A percentile compares a stretch with the other conserved stretches of the same genome.
These are phyloP conservation scores for Choloepus hoffmanni DNA, from an alignment of 2,113 vertebrate genomes.

Conservation along the genomic window DNA sequence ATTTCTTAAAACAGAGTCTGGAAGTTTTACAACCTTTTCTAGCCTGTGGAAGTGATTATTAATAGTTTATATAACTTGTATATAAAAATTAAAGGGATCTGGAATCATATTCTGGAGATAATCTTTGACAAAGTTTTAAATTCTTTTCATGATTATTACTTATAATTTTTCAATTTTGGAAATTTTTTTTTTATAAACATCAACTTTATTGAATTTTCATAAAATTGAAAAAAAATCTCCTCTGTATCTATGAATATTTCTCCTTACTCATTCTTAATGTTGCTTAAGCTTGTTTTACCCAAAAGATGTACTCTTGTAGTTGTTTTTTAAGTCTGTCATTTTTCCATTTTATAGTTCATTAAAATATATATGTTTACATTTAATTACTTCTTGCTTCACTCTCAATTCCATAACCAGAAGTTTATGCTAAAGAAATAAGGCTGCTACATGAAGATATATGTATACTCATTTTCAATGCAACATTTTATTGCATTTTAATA, in stretches of 20 bases:
- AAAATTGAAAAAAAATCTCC: slow-evolving; percentile 20
- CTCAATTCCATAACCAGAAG: slow-evolving; percentile 24
- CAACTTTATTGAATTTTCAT: slow-evolving; percentile 28
- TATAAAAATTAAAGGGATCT: slow-evolving; percentile 5
- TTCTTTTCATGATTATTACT: slow-evolving; percentile 12
- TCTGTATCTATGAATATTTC: not conserved
- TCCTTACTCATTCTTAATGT: not conserved
- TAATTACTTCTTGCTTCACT: not conserved
- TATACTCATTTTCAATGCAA: not conserved
- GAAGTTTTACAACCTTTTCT: not conserved
- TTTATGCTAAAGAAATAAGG: not conserved
- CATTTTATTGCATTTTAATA: not conserved
- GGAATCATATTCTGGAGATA: slow-evolving; percentile 16
- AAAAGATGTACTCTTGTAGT: not conserved
- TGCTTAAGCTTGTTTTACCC: not conserved
- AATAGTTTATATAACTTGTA: slow-evolving; percentile 25
- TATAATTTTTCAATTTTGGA: slow-evolving; percentile 2
- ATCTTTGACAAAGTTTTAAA: not conserved
- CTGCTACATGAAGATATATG: not conserved
- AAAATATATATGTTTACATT: slow-evolving; percentile 10
- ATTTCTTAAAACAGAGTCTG: slow-evolving; percentile 34
- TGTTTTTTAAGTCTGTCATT: slow-evolving; percentile 22
- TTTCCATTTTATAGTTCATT: slow-evolving; percentile 39
- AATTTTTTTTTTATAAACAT: not conserved
- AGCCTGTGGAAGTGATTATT: not conserved